Conservation (phyloP, 2,113 vertebrate genomes). For the Halcyon malimbica region DNA sequence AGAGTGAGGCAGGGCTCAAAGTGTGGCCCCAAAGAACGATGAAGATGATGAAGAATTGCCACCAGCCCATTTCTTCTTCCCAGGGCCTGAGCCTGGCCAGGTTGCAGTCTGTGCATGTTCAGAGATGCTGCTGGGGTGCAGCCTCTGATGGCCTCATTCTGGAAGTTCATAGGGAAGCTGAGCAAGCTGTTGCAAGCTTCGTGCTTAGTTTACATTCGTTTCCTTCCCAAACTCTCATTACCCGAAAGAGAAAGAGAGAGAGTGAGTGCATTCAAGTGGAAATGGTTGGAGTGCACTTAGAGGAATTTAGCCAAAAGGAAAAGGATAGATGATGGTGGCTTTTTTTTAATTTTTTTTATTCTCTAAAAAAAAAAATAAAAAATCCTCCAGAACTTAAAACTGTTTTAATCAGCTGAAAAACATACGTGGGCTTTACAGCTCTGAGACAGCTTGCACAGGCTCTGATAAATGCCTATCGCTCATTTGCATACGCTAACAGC, state of each 20-base stretch:
- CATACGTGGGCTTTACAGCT: constrained; percentile 99
- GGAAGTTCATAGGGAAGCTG: constrained; percentile 18
- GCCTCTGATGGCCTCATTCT: not conserved
- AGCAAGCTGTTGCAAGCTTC: not conserved
- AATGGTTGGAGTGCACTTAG: constrained; percentile 82
- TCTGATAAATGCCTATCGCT: constrained; percentile 99
- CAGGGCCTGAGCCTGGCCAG: not conserved
- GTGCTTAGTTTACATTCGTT: constrained; percentile 41
- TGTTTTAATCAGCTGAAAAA: constrained; percentile 99
- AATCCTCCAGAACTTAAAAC: constrained; percentile 95
- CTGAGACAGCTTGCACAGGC: constrained; percentile 97
- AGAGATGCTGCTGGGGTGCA: not conserved
- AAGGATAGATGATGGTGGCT: constrained; percentile 83
- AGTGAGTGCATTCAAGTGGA: constrained; percentile 75
- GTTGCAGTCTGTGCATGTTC: not conserved
- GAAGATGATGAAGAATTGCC: not conserved
- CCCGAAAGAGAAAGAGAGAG: constrained; percentile 20
- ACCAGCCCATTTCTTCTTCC: not conserved
- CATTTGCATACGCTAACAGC: constrained; percentile 99
- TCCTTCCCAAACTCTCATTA: constrained; percentile 46
- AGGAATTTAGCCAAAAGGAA: constrained; percentile 94
- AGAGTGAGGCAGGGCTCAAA: not conserved
- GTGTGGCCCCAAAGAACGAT: fast-evolving
- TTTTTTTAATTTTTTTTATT: constrained; percentile 59
- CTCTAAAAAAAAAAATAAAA: not conserved